These are phyloP conservation scores for Ciconia boyciana DNA, from an alignment of 2,113 vertebrate species.

Conservation along the genomic window DNA sequence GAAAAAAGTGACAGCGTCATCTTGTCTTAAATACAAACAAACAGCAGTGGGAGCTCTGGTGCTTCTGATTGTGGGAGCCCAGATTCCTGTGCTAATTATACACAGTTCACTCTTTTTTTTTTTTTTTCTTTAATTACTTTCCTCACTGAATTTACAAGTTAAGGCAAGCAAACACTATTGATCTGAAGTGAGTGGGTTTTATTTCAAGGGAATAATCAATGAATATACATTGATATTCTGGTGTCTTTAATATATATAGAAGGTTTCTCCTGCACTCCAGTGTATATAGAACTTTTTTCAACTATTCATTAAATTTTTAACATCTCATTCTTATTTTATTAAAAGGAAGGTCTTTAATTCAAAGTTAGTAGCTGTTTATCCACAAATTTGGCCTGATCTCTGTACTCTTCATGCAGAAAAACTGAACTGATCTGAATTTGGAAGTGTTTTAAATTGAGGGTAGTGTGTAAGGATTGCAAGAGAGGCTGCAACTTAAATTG, in stretches of 20 bases:
- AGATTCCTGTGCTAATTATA: slow-evolving; percentile 11
- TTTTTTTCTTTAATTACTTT: not conserved
- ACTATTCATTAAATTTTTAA: not conserved
- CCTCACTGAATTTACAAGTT: not conserved
- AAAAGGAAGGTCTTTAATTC: not conserved
- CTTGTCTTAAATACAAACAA: slow-evolving; percentile 47
- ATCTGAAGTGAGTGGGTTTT: not conserved
- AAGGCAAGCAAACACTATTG: not conserved
- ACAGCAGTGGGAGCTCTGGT: slow-evolving; percentile 57
- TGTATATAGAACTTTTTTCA: not conserved
- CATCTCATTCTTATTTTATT: not conserved
- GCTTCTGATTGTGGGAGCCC: slow-evolving; percentile 4
- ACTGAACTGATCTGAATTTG: not conserved
- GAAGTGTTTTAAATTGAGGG: not conserved
- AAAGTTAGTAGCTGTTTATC: not conserved
- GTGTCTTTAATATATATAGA: not conserved
- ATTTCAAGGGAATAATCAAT: not conserved
- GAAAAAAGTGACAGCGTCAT: slow-evolving; percentile 58
- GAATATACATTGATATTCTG: not conserved
- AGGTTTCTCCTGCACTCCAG: not conserved
- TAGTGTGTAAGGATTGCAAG: not conserved
- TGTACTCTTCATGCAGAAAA: not conserved
- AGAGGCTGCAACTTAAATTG: not conserved
- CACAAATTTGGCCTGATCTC: not conserved
- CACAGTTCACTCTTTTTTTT: not conserved